Percentiles rank a stretch among this genome's conserved stretches.
These are phyloP conservation scores for Orestias chungarensis DNA, from an alignment of 2,797 vertebrate species.

Conservation along the genomic window DNA sequence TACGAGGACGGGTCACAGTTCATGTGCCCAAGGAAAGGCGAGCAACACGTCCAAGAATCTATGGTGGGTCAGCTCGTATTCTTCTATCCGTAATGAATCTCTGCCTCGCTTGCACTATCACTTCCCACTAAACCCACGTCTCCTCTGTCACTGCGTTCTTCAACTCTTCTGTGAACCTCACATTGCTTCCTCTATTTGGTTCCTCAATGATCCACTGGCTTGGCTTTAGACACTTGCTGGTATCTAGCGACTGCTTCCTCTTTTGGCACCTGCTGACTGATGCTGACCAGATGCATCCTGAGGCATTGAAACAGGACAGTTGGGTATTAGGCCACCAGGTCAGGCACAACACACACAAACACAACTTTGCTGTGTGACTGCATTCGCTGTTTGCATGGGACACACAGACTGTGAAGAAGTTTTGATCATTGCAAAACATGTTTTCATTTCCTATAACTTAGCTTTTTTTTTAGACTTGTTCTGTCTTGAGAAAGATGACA, in stretches of 20 bases:
- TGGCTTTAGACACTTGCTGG: constrained; percentile 69
- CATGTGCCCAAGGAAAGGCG: constrained; percentile 75
- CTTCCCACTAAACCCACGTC: constrained; percentile 64
- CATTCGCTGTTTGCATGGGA: constrained; percentile 17
- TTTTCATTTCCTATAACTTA: constrained; percentile 28
- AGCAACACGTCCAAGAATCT: constrained; percentile 70
- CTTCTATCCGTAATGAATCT: constrained; percentile 2
- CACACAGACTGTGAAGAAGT: constrained; percentile 28
- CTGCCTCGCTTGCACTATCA: constrained; percentile 61
- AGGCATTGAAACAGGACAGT: constrained; percentile 57
- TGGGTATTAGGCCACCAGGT: constrained; percentile 62
- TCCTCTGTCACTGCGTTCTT: constrained; percentile 41
- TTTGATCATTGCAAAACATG: constrained; percentile 16
- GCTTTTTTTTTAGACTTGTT: constrained; percentile 78
- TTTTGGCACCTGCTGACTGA: constrained; percentile 73
- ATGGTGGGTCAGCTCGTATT: constrained; percentile 70
- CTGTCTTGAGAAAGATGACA: constrained; percentile 78
- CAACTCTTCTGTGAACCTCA: constrained; percentile 59
- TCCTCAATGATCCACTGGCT: constrained; percentile 68
- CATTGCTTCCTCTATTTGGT: constrained; percentile 78
- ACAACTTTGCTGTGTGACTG: constrained; percentile 15
- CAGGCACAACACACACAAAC: constrained; percentile 47
- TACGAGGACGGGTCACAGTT: constrained; percentile 80
- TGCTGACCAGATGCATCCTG: constrained; percentile 80
- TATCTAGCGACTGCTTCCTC: constrained; percentile 73